Evolutionary conservation across 1,140 invertebrate genomes (phyloP).

Genomic region (Anoplophora glabripennis): DNA sequence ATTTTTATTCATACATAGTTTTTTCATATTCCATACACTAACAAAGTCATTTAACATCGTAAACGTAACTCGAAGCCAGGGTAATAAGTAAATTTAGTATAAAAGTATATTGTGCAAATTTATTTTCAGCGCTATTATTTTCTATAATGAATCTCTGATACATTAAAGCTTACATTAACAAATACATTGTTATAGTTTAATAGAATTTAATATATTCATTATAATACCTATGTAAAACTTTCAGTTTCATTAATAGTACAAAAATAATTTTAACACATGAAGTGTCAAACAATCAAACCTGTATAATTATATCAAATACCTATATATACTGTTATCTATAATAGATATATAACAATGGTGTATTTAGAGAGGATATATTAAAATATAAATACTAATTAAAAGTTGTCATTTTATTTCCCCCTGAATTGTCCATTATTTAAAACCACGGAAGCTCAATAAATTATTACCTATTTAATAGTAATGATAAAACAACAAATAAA

Average conservation of each 20-base stretch:
- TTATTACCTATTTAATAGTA: too few species aligned
- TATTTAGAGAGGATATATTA: conserved; percentile 13
- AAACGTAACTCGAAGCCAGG: neutral
- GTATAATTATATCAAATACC: conserved; percentile 2
- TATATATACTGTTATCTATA: conserved; percentile 8
- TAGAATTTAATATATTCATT: neutral
- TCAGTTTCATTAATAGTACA: conserved; percentile 20
- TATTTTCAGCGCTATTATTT: neutral
- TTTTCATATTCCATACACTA: neutral
- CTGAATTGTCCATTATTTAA: neutral
- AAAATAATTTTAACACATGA: conserved; percentile 9
- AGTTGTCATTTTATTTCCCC: neutral
- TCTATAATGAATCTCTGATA: neutral
- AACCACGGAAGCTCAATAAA: too few species aligned
- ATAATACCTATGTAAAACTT: neutral
- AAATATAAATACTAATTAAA: conserved; percentile 9
- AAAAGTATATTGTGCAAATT: neutral
- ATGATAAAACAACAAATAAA: too few species aligned
- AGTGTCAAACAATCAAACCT: conserved; percentile 13
- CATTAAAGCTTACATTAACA: neutral
- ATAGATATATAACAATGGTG: conserved; percentile 14
- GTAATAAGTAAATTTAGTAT: too few species aligned
- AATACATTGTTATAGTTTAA: neutral
- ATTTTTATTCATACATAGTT: neutral
- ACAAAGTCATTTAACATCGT: neutral